Evolutionary conservation across 2,797 vertebrate genomes (phyloP).

Genomic region (Cyclopterus lumpus): DNA sequence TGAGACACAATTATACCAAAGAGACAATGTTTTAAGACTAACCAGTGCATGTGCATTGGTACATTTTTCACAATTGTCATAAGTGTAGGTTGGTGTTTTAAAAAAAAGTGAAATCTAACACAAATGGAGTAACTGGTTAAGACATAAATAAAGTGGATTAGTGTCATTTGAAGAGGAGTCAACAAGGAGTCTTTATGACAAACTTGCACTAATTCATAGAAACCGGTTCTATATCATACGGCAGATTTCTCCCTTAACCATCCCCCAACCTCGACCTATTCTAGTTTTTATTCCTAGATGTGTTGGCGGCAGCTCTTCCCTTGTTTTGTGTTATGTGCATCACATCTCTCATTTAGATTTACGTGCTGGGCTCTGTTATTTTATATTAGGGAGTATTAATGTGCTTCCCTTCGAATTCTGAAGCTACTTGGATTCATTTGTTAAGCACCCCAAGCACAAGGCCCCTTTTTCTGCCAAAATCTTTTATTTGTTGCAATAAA

Average conservation of each 20-base stretch:
- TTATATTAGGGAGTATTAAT: slow-evolving; percentile 40
- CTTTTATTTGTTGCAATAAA: slow-evolving; percentile 66
- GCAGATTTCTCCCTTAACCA: slow-evolving; percentile 21
- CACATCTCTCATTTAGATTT: slow-evolving; percentile 42
- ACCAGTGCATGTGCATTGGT: neutral
- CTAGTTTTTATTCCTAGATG: slow-evolving; percentile 20
- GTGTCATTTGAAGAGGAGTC: slow-evolving; percentile 8
- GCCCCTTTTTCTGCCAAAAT: slow-evolving; percentile 56
- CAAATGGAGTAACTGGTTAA: neutral
- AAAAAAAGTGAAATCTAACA: neutral
- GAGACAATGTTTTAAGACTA: slow-evolving; percentile 7
- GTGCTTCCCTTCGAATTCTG: slow-evolving; percentile 35
- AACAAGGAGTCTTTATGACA: neutral
- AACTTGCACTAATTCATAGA: slow-evolving; percentile 2
- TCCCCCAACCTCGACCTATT: slow-evolving; percentile 33
- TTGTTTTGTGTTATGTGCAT: slow-evolving; percentile 45
- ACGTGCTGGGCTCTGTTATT: slow-evolving; percentile 20
- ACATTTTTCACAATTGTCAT: neutral
- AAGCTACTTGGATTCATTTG: slow-evolving; percentile 53
- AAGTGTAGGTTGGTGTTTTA: neutral
- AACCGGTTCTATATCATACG: slow-evolving; percentile 2
- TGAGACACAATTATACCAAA: slow-evolving; percentile 16
- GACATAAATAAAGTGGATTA: neutral
- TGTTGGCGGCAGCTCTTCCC: slow-evolving; percentile 23
- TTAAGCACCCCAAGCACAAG: slow-evolving; percentile 53